These are phyloP conservation scores for Pelobates cultripes DNA, from an alignment of 2,797 vertebrate genomes.

Conservation along the genomic window DNA sequence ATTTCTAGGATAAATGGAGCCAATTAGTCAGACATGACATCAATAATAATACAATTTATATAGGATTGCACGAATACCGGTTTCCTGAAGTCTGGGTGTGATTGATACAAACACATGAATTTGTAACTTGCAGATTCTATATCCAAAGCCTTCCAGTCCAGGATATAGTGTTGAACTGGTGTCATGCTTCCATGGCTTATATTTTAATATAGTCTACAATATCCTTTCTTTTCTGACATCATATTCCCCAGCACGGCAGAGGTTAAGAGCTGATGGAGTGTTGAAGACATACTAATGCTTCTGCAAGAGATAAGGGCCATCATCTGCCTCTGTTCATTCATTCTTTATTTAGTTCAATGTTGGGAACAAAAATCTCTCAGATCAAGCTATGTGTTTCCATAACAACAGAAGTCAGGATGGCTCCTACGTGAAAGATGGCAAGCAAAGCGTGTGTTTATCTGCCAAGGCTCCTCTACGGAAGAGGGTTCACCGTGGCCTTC, in stretches of 20 bases:
- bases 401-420: not conserved
- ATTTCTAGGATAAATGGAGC: too few species aligned
- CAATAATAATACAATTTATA: too few species aligned
- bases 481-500: not conserved
- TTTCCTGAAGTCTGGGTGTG: too few species aligned
- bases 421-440: not conserved
- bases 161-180: too few species aligned
- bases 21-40: too few species aligned
- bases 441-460: slow-evolving; percentile 8
- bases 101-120: too few species aligned
- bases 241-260: not conserved
- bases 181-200: too few species aligned
- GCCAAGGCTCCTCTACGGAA: not conserved
- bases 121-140: too few species aligned
- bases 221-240: too few species aligned
- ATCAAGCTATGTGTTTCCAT: rapidly evolving
- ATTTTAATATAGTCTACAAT: too few species aligned
- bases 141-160: too few species aligned
- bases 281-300: slow-evolving; percentile 1
- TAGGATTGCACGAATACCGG: too few species aligned
- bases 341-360: slow-evolving; percentile 32
- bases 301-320: slow-evolving; percentile 3
- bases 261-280: not conserved
- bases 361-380: not conserved
- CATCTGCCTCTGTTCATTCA: slow-evolving; percentile 5